A percentile compares a stretch with the other conserved stretches of the same genome.
These are phyloP conservation scores for Poecilobothrus nobilitatus DNA, from an alignment of 2,888 invertebrate species.

Conservation along the genomic window DNA sequence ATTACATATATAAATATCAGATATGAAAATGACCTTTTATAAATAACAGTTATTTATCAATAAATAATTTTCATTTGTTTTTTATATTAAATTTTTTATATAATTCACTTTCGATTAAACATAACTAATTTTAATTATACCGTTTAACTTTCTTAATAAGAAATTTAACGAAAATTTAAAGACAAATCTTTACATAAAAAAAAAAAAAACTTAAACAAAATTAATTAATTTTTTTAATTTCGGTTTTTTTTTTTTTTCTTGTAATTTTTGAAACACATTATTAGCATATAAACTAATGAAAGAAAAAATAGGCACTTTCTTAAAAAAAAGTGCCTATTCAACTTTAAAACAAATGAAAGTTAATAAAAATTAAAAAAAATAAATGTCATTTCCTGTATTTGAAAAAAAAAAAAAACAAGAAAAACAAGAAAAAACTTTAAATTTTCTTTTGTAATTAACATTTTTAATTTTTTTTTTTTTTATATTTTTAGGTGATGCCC, in stretches of 20 bases:
- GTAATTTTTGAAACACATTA: too few relatives aligned
- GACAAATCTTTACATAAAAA: background rate
- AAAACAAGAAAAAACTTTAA: too few relatives aligned
- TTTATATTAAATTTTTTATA: too few relatives aligned
- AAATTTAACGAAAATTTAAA: too few relatives aligned
- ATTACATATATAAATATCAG: too few relatives aligned
- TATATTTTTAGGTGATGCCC: slow-evolving; percentile 65
- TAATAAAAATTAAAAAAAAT: background rate
- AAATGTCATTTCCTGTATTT: slow-evolving; percentile 14
- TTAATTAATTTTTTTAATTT: background rate
- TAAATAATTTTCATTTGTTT: too few relatives aligned
- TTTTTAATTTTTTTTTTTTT: slow-evolving; percentile 11
- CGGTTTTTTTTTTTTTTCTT: too few relatives aligned
- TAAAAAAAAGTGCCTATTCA: background rate
- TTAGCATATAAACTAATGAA: background rate
- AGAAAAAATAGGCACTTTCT: background rate
- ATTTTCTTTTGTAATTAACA: slow-evolving; percentile 11
- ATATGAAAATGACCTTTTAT: too few relatives aligned
- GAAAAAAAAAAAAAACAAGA: slow-evolving; percentile 12
- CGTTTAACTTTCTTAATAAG: too few relatives aligned
- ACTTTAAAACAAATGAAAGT: background rate
- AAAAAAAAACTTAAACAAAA: background rate
- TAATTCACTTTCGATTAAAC: too few relatives aligned
- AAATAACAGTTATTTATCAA: too few relatives aligned
- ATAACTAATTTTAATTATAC: too few relatives aligned